Conservation (phyloP, 2,888 invertebrate species). For the Cerceris ruficornis region DNA sequence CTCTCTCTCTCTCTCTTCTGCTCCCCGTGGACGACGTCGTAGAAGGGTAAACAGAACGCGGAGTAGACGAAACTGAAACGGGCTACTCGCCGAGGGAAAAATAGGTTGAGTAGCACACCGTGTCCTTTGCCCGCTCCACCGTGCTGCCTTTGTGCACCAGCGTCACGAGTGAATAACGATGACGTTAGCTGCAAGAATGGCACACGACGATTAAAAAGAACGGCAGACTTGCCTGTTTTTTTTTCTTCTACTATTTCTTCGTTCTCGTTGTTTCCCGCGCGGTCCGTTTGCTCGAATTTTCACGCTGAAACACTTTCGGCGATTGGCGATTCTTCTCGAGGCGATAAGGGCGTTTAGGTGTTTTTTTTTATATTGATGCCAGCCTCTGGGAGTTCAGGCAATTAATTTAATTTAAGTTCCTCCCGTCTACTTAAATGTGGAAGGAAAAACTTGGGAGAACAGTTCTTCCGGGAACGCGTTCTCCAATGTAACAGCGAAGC, state of each 20-base stretch:
- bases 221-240: not conserved
- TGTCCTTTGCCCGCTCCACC: slow-evolving; percentile 34
- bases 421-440: not conserved
- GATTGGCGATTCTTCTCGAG: not conserved
- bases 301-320: slow-evolving; percentile 20
- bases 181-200: slow-evolving; percentile 40
- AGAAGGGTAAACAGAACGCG: slow-evolving; percentile 14
- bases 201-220: slow-evolving; percentile 35
- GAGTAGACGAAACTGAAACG: slow-evolving; percentile 25
- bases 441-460: not conserved
- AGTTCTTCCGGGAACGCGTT: too few species aligned
- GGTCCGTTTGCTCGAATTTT: not conserved
- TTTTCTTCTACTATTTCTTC: slow-evolving; percentile 14
- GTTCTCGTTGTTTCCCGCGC: not conserved
- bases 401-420: not conserved
- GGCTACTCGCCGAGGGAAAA: slow-evolving; percentile 22
- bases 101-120: slow-evolving; percentile 37
- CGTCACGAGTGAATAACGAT: slow-evolving; percentile 35
- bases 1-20: not conserved
- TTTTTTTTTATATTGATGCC: too few species aligned
- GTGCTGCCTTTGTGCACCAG: slow-evolving; percentile 14
- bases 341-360: not conserved
- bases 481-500: too few species aligned
- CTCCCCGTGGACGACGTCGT: not conserved
- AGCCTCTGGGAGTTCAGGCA: not conserved